These are phyloP conservation scores for Lontra canadensis DNA, from an alignment of 2,113 vertebrate species.

Conservation along the genomic window DNA sequence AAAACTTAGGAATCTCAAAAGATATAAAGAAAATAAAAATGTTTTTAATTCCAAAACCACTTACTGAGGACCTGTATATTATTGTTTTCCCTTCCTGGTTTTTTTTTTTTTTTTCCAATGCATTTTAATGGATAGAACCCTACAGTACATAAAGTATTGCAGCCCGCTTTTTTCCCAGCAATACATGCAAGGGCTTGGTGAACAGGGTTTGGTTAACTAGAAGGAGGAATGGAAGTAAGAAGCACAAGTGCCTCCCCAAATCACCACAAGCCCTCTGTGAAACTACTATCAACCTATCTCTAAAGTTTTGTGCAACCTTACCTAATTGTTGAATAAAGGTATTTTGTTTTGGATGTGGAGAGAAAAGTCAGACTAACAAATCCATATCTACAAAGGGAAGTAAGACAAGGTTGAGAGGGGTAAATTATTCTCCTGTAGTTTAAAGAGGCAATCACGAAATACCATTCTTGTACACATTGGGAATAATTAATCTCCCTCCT, in stretches of 20 bases:
- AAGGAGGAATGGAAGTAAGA: not conserved
- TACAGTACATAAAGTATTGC: not conserved
- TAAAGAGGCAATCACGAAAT: not conserved
- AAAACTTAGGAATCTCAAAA: not conserved
- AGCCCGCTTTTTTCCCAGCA: not conserved
- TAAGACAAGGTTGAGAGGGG: not conserved
- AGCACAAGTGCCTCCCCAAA: not conserved
- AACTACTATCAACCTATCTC: not conserved
- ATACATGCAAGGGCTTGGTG: not conserved
- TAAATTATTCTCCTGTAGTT: not conserved
- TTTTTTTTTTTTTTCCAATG: not conserved
- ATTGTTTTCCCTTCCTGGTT: not conserved
- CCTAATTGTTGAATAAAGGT: not conserved
- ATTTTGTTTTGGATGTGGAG: conserved; percentile 1
- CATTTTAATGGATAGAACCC: not conserved
- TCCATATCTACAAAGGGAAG: not conserved
- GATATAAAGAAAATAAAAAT: conserved; percentile 14
- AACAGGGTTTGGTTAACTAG: not conserved
- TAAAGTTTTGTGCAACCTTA: not conserved
- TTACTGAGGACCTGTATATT: not conserved
- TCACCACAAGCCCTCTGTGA: not conserved
- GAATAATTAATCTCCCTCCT: conserved; percentile 30
- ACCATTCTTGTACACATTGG: not conserved
- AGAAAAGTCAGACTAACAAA: conserved; percentile 32
- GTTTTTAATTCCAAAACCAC: not conserved